Evolutionary conservation across 2,888 invertebrate genomes (phyloP).

Genomic region (Amiota communis): DNA sequence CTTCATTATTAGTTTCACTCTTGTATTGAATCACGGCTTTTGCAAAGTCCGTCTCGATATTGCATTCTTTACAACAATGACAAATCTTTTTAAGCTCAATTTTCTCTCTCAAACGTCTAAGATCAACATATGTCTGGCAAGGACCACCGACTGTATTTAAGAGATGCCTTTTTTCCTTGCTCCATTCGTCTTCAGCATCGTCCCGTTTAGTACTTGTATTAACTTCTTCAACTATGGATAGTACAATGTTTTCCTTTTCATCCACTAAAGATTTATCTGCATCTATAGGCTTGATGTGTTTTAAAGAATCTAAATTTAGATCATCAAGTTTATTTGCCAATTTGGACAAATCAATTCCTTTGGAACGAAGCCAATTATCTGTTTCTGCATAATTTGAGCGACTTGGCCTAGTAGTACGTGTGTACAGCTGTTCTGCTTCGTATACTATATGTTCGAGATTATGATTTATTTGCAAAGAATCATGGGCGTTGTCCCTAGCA

Average conservation of each 20-base stretch:
- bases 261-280: conserved; percentile 92
- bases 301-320: conserved; percentile 90
- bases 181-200: conserved; percentile 91
- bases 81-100: conserved; percentile 77
- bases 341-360: conserved; percentile 93
- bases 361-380: conserved; percentile 90
- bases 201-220: conserved; percentile 89
- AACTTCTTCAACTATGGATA: conserved; percentile 93
- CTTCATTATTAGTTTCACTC: conserved; percentile 70
- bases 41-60: conserved; percentile 86
- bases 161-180: conserved; percentile 89
- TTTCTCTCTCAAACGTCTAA: conserved; percentile 78
- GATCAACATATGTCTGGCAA: conserved; percentile 84
- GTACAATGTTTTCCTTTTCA: conserved; percentile 94
- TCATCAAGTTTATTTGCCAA: conserved; percentile 92
- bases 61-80: conserved; percentile 77
- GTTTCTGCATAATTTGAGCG: conserved; percentile 93
- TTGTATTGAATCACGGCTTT: conserved; percentile 85
- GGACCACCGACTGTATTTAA: conserved; percentile 91
- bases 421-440: conserved; percentile 90
- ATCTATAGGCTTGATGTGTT: conserved; percentile 92
- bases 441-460: conserved; percentile 94
- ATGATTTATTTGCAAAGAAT: conserved; percentile 88
- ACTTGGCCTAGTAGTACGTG: conserved; percentile 87
- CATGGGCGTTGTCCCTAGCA: conserved; percentile 89